Conservation (phyloP, 2,888 invertebrate genomes). For the Pediacus dermestoides region DNA sequence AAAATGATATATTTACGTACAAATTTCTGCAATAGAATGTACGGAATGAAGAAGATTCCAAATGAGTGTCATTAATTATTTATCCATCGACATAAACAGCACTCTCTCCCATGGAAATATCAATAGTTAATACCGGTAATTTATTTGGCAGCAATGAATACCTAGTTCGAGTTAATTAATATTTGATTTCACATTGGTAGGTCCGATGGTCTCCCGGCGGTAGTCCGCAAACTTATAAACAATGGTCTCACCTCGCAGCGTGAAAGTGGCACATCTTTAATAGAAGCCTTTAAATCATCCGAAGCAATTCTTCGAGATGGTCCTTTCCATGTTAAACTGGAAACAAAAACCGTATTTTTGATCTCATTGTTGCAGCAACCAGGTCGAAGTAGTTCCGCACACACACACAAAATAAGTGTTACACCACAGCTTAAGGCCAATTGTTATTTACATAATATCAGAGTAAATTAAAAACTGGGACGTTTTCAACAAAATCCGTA, state of each 20-base stretch:
- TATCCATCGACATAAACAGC: too few species aligned
- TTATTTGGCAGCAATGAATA: too few species aligned
- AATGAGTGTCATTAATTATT: too few species aligned
- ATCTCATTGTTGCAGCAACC: conserved; percentile 1
- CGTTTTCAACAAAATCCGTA: too few species aligned
- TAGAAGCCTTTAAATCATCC: conserved; percentile 3
- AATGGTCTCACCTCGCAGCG: conserved; percentile 2
- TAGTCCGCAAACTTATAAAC: conserved; percentile 1
- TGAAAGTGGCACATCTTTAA: conserved; percentile 6
- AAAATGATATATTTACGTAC: too few species aligned
- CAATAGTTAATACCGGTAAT: too few species aligned
- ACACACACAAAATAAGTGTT: background rate
- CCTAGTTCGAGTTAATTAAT: conserved; percentile 3
- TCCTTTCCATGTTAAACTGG: conserved; percentile 3
- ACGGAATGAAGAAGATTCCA: too few species aligned
- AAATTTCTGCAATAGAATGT: too few species aligned
- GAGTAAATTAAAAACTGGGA: too few species aligned
- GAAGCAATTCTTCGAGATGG: background rate
- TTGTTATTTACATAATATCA: too few species aligned
- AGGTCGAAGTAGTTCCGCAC: conserved; percentile 4
- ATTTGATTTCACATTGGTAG: conserved; percentile 2
- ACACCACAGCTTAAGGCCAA: too few species aligned
- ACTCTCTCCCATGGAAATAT: too few species aligned
- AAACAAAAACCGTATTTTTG: conserved; percentile 1
- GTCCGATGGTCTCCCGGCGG: background rate